Conservation (phyloP, 2,888 invertebrate genomes). For the Ametastegia equiseti region DNA sequence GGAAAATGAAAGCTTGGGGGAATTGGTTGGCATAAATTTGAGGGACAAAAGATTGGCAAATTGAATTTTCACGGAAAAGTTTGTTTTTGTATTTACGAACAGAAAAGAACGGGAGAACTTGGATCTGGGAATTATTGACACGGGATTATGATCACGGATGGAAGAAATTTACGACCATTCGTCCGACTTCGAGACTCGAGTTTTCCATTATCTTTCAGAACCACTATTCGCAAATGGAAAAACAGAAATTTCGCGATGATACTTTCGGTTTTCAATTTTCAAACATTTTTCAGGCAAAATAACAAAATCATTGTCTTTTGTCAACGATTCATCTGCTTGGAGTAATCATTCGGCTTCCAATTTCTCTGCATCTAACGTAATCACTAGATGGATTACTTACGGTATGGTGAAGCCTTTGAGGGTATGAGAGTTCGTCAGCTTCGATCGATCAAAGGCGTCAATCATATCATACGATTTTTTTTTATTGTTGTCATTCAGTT, state of each 20-base stretch:
- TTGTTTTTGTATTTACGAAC: conserved; percentile 46
- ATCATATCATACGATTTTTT: no score
- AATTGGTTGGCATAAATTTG: conserved; percentile 47
- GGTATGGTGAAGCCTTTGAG: conserved; percentile 77
- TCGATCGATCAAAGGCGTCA: no score
- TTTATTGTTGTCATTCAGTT: no score
- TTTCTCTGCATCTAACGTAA: not conserved
- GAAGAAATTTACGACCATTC: not conserved
- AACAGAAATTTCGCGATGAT: no score
- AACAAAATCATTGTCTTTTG: no score
- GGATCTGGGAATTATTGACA: conserved; percentile 40
- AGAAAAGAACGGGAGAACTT: not conserved
- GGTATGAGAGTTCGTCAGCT: not conserved
- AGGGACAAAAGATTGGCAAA: conserved; percentile 46
- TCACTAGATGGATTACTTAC: conserved; percentile 80
- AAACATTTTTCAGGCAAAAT: no score
- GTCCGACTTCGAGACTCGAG: not conserved
- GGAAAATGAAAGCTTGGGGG: conserved; percentile 34
- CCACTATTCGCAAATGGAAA: no score
- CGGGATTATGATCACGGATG: not conserved
- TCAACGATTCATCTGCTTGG: not conserved
- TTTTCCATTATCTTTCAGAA: conserved; percentile 8
- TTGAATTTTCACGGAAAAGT: conserved; percentile 38
- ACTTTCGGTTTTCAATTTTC: no score
- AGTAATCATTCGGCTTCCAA: not conserved